Conservation (phyloP, 2,113 vertebrate genomes). For the Ctenodactylus gundi region DNA sequence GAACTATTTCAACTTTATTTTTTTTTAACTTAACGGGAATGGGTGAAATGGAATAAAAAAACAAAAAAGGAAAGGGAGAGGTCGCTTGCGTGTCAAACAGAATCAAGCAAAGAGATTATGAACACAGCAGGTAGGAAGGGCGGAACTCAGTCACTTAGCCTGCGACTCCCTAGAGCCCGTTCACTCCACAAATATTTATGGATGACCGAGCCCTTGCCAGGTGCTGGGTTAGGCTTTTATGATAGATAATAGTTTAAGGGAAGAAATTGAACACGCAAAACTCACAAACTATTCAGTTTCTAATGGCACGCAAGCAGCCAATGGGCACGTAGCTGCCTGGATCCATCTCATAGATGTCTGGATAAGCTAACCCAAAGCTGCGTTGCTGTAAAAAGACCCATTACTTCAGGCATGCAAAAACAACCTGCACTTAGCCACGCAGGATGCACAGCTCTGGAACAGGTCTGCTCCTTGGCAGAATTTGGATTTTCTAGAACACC, state of each 20-base stretch:
- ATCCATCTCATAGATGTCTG: background rate
- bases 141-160: background rate
- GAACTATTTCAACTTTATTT: conserved; percentile 25
- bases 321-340: background rate
- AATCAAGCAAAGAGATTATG: conserved; percentile 38
- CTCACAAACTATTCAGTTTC: background rate
- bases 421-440: background rate
- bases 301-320: background rate
- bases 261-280: background rate
- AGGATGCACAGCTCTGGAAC: background rate
- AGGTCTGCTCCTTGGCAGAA: background rate
- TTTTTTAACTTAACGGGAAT: conserved; percentile 32
- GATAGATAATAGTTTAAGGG: conserved; percentile 3
- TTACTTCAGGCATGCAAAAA: background rate
- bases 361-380: background rate
- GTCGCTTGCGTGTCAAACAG: background rate
- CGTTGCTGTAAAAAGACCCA: background rate
- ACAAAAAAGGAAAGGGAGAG: background rate
- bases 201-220: background rate
- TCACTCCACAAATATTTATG: conserved; percentile 6
- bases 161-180: conserved; percentile 6
- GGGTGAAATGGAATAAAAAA: conserved; percentile 12
- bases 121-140: background rate
- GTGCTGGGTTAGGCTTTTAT: conserved; percentile 5
- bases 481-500: background rate